Evolutionary conservation across 1,140 invertebrate genomes (phyloP).

Genomic region (Ceratina japonica): DNA sequence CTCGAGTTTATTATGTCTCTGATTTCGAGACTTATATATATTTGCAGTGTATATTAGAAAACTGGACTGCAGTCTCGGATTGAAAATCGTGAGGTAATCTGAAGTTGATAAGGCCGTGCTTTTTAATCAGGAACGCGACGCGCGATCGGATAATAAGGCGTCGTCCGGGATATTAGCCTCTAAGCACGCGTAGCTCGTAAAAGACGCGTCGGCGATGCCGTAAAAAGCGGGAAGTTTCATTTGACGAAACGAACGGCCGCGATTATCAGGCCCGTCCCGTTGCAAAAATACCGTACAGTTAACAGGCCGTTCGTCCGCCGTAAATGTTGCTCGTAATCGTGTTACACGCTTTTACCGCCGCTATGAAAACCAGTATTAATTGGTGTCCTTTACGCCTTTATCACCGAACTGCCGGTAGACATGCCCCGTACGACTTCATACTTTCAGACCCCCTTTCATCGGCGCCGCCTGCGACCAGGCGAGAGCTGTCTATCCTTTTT

Average conservation of each 20-base stretch:
- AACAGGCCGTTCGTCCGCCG: constrained; percentile 58
- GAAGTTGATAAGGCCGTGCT: no score
- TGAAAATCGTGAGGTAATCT: no score
- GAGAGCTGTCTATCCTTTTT: not conserved
- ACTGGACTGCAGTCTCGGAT: no score
- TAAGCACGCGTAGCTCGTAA: constrained; percentile 54
- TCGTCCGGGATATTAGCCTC: constrained; percentile 43
- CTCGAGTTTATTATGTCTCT: no score
- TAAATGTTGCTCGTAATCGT: constrained; percentile 63
- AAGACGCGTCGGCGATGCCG: constrained; percentile 47
- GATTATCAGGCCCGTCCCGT: constrained; percentile 53
- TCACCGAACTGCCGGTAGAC: constrained; percentile 48
- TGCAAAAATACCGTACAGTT: constrained; percentile 54
- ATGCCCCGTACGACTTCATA: constrained; percentile 36
- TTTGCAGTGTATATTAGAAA: no score
- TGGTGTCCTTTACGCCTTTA: constrained; percentile 64
- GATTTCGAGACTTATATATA: no score
- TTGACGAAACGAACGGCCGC: constrained; percentile 48
- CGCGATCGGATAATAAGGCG: constrained; percentile 31
- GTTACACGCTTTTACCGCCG: constrained; percentile 57
- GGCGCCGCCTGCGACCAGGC: constrained; percentile 20
- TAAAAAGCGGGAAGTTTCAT: constrained; percentile 49
- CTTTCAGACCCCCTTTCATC: constrained; percentile 29
- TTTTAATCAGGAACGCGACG: not conserved
- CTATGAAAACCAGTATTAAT: constrained; percentile 64